A percentile compares a stretch with the other conserved stretches of the same genome.
These are phyloP conservation scores for Ectobius pallidus DNA, from an alignment of 2,888 invertebrate genomes.

Conservation along the genomic window DNA sequence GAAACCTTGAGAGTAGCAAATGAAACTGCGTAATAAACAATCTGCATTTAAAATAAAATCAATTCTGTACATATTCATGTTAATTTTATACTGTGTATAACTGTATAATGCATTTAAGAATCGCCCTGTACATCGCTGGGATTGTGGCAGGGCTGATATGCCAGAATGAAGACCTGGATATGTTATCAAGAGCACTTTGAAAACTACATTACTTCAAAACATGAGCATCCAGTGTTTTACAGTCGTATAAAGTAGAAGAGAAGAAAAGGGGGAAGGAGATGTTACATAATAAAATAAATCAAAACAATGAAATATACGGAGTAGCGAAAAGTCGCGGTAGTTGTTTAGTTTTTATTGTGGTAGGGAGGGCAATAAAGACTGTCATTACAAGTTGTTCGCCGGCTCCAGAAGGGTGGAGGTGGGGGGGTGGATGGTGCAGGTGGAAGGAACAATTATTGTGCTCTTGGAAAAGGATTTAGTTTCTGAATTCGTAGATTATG, in stretches of 20 bases:
- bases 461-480: too few species aligned
- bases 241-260: not conserved
- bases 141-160: too few species aligned
- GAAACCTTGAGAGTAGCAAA: too few species aligned
- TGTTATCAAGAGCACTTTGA: not conserved
- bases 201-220: not conserved
- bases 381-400: constrained; percentile 25
- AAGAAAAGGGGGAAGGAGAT: not conserved
- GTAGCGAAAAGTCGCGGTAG: not conserved
- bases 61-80: too few species aligned
- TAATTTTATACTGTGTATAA: too few species aligned
- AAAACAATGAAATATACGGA: not conserved
- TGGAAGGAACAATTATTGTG: too few species aligned
- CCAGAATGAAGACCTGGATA: not conserved
- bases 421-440: not conserved
- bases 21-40: too few species aligned
- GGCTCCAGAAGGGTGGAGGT: not conserved
- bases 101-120: too few species aligned
- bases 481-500: too few species aligned
- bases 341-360: not conserved
- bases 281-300: not conserved
- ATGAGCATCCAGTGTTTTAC: not conserved
- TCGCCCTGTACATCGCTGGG: too few species aligned
- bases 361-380: constrained; percentile 25
- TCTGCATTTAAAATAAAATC: too few species aligned